These are phyloP conservation scores for Acipenser oxyrinchus DNA, from an alignment of 2,797 vertebrate genomes.

Conservation along the genomic window DNA sequence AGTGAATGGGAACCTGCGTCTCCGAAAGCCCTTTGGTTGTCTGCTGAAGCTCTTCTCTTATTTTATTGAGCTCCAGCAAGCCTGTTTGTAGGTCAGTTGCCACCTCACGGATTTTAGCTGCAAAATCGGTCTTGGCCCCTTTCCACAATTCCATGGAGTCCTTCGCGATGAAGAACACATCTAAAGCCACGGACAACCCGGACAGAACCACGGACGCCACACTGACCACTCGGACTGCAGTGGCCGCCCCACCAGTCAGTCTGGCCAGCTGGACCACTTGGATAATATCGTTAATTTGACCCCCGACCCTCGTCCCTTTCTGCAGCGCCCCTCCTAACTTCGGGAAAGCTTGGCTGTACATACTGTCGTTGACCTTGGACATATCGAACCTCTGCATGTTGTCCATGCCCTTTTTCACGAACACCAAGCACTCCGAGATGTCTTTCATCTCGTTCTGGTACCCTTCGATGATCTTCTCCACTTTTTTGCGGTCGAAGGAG, in stretches of 20 bases:
- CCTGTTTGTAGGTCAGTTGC: conserved; percentile 44
- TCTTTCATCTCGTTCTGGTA: conserved; percentile 47
- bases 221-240: conserved; percentile 30
- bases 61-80: conserved; percentile 45
- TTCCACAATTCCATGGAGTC: conserved; percentile 54
- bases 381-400: conserved; percentile 48
- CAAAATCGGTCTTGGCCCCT: conserved; percentile 49
- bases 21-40: no score
- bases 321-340: conserved; percentile 54
- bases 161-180: conserved; percentile 53
- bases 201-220: conserved; percentile 25
- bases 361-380: conserved; percentile 55
- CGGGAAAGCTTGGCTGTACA: conserved; percentile 50
- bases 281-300: conserved; percentile 65
- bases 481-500: conserved; percentile 30
- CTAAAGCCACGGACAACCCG: conserved; percentile 48
- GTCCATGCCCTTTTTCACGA: conserved; percentile 45
- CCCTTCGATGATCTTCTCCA: conserved; percentile 43
- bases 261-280: conserved; percentile 58
- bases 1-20: no score
- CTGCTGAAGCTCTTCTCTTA: conserved; percentile 38
- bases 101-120: conserved; percentile 40
- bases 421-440: conserved; percentile 43
- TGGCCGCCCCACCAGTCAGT: conserved; percentile 40
- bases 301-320: conserved; percentile 59